Conservation (phyloP, 92 coral and sea anemone genomes). For the Parazoanthus swiftii region DNA sequence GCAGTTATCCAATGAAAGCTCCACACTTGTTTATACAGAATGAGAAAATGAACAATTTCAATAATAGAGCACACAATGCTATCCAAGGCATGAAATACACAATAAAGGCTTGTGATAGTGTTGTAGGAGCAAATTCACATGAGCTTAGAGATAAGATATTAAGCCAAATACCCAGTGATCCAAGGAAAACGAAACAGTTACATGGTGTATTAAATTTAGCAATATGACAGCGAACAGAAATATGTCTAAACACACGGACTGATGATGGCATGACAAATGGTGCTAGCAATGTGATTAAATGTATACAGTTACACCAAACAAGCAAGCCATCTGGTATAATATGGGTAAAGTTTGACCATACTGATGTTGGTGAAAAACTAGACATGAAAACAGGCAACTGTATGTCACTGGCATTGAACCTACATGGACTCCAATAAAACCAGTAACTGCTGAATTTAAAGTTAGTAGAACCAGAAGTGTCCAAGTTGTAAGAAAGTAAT, state of each 20-base stretch:
- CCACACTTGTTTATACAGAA: constrained; percentile 52
- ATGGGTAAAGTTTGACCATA: constrained; percentile 52
- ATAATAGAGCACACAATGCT: constrained; percentile 50
- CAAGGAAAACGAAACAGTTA: constrained; percentile 63
- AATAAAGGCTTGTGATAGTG: constrained; percentile 57
- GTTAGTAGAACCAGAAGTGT: no score
- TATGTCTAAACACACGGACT: constrained; percentile 52
- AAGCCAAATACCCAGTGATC: constrained; percentile 59
- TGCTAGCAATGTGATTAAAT: constrained; percentile 42
- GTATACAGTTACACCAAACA: constrained; percentile 44
- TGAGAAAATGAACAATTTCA: constrained; percentile 50
- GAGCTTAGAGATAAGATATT: constrained; percentile 59
- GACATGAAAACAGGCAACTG: no score
- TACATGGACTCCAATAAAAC: no score
- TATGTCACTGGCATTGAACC: no score
- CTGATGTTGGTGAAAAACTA: no score
- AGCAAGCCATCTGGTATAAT: constrained; percentile 41
- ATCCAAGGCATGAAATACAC: constrained; percentile 48
- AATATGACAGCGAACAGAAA: constrained; percentile 60
- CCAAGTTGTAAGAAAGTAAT: no score
- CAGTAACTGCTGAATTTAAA: no score
- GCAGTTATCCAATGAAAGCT: constrained; percentile 42
- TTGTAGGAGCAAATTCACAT: constrained; percentile 55
- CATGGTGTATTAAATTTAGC: constrained; percentile 50
- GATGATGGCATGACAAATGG: background rate